Conservation (phyloP, 1,140 invertebrate species). For the Panulirus ornatus region DNA sequence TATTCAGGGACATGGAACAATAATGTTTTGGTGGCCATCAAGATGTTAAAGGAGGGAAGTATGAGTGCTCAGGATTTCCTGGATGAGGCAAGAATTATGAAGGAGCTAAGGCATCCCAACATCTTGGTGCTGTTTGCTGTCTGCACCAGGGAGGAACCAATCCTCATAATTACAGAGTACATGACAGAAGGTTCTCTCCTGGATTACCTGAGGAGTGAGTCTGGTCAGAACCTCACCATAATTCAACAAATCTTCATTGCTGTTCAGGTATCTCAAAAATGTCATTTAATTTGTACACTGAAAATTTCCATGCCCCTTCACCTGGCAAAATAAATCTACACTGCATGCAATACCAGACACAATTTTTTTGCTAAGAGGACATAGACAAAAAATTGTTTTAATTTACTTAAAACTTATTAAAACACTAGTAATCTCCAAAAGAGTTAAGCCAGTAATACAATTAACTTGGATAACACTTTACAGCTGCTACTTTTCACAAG, state of each 20-base stretch:
- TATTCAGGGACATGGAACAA: slow-evolving; percentile 74
- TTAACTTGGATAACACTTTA: no score
- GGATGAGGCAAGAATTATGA: slow-evolving; percentile 98
- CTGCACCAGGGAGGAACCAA: slow-evolving; percentile 92
- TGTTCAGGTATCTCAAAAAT: slow-evolving; percentile 40
- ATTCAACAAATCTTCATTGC: slow-evolving; percentile 64
- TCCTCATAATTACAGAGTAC: slow-evolving; percentile 97
- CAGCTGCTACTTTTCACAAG: no score
- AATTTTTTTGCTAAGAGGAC: no score
- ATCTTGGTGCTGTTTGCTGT: slow-evolving; percentile 96
- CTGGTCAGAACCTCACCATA: slow-evolving; percentile 76
- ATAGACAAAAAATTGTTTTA: no score
- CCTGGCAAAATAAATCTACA: no score
- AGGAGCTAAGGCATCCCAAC: slow-evolving; percentile 93
- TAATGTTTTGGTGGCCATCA: slow-evolving; percentile 93
- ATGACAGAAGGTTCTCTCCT: slow-evolving; percentile 95
- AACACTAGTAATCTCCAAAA: no score
- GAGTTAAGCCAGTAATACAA: no score
- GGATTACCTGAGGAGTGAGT: slow-evolving; percentile 90
- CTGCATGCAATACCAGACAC: no score
- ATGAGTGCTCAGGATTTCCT: slow-evolving; percentile 98
- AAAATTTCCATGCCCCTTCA: no score
- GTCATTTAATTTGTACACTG: no score
- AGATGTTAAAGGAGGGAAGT: slow-evolving; percentile 94
- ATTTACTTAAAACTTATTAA: no score